These are phyloP conservation scores for Himalopsyche tibetana DNA, from an alignment of 2,888 invertebrate genomes.

Conservation along the genomic window DNA sequence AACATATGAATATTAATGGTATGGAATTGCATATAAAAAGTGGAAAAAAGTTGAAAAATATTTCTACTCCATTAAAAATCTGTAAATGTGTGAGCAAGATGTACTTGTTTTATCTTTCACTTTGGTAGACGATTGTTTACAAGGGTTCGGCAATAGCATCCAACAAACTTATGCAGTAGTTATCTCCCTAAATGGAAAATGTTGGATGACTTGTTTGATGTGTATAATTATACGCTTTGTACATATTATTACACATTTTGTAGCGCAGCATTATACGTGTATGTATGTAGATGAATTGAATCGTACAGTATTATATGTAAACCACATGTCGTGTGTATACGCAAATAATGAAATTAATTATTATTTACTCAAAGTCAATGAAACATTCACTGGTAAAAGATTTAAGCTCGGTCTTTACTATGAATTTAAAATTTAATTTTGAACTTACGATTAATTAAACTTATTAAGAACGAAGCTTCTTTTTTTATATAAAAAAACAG, in stretches of 20 bases:
- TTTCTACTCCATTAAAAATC: neutral
- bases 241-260: slow-evolving; percentile 28
- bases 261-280: neutral
- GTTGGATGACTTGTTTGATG: slow-evolving; percentile 35
- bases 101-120: slow-evolving; percentile 31
- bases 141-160: slow-evolving; percentile 47
- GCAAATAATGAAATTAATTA: neutral
- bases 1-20: too few species aligned
- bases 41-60: too few species aligned
- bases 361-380: neutral
- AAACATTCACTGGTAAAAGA: neutral
- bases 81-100: neutral
- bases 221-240: slow-evolving; percentile 32
- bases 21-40: too few species aligned
- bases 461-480: too few species aligned
- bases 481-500: too few species aligned
- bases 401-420: too few species aligned
- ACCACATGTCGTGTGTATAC: slow-evolving; percentile 11
- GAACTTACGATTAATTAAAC: too few species aligned
- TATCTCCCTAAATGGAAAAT: slow-evolving; percentile 28
- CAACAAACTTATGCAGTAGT: neutral
- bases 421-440: too few species aligned
- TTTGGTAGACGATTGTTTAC: slow-evolving; percentile 54
- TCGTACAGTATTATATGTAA: neutral
- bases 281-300: neutral